Evolutionary conservation across 2,113 vertebrate species (phyloP).

Genomic region (Numenius arquata): DNA sequence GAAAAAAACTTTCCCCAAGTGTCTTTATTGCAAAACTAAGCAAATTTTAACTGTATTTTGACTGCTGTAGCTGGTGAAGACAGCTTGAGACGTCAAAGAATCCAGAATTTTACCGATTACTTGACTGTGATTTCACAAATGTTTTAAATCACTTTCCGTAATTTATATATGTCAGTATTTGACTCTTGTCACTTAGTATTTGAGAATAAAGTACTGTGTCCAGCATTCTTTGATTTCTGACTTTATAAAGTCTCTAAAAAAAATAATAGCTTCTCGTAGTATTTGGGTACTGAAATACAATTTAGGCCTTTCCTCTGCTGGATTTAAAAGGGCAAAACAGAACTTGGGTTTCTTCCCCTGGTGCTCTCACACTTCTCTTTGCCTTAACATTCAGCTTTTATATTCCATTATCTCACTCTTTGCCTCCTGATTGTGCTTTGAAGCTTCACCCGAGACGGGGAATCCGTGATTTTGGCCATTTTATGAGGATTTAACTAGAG

Average conservation of each 20-base stretch:
- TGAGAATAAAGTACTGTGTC: neutral
- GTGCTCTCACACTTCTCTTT: too few species aligned
- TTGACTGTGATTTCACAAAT: neutral
- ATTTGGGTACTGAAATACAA: neutral
- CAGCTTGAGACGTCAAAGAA: neutral
- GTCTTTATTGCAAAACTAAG: neutral
- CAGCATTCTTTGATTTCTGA: neutral
- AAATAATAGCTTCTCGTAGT: rapidly evolving
- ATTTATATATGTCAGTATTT: neutral
- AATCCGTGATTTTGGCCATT: neutral
- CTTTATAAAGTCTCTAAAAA: neutral
- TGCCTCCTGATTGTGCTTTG: neutral
- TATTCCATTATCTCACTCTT: too few species aligned
- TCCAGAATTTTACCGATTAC: too few species aligned
- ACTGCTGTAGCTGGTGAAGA: neutral
- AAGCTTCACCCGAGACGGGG: neutral
- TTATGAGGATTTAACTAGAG: neutral
- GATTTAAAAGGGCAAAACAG: neutral
- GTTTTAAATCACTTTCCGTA: neutral
- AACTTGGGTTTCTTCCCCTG: neutral
- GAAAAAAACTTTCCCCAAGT: neutral
- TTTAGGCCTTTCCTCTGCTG: neutral
- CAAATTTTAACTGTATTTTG: neutral
- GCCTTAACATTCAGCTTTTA: rapidly evolving
- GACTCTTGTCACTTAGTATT: neutral